These are phyloP conservation scores for Tetragnatha montana DNA, from an alignment of 2,888 invertebrate species.

Conservation along the genomic window DNA sequence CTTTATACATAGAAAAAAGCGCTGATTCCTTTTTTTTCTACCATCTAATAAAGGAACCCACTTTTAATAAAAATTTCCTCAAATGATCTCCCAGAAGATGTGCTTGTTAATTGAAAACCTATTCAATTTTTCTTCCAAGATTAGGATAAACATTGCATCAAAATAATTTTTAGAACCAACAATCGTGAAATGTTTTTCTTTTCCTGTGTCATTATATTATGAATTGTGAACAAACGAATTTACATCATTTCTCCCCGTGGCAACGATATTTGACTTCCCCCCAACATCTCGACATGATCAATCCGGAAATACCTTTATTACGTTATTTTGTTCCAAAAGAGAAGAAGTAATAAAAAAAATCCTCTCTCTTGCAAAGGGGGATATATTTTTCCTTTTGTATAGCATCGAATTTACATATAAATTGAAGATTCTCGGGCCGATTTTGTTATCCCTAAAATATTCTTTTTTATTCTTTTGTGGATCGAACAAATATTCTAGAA, in stretches of 20 bases:
- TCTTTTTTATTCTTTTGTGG: neutral
- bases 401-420: constrained; percentile 36
- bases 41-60: no score
- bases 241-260: neutral
- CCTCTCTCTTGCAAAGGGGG: neutral
- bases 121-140: no score
- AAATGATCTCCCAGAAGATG: no score
- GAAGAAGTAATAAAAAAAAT: neutral
- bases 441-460: constrained; percentile 4
- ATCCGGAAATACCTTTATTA: neutral
- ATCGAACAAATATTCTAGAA: constrained; percentile 14
- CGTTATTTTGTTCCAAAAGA: neutral
- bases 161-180: no score
- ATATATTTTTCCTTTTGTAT: constrained; percentile 12
- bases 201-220: neutral
- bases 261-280: neutral
- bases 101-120: no score
- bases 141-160: no score
- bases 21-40: neutral
- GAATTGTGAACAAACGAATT: neutral
- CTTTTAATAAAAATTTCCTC: no score
- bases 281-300: neutral
- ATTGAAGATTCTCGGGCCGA: constrained; percentile 29
- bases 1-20: neutral
- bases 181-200: no score